These are phyloP conservation scores for Gonioctena quinquepunctata DNA, from an alignment of 1,140 invertebrate species.

Conservation along the genomic window DNA sequence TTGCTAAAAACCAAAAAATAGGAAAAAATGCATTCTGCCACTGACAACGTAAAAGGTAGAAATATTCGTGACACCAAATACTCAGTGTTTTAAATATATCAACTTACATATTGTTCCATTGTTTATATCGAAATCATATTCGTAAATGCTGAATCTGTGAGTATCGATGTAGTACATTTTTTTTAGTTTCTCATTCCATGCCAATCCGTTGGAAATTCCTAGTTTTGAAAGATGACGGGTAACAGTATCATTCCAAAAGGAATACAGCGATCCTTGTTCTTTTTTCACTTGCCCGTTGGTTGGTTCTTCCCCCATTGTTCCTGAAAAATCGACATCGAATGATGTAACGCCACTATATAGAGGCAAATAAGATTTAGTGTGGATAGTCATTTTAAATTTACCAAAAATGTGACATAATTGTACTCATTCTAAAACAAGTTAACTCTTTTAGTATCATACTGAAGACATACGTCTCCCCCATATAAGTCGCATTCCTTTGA, in stretches of 20 bases:
- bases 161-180: constrained; percentile 79
- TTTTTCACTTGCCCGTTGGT: constrained; percentile 19
- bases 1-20: constrained; percentile 33
- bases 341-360: too few species aligned
- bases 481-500: too few species aligned
- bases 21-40: too few species aligned
- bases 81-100: not conserved
- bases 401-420: too few species aligned
- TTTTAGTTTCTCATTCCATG: constrained; percentile 71
- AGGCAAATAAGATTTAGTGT: too few species aligned
- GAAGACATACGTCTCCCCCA: too few species aligned
- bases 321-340: too few species aligned
- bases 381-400: too few species aligned
- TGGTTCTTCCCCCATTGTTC: constrained; percentile 39
- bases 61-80: not conserved
- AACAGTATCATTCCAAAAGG: constrained; percentile 22
- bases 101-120: constrained; percentile 68
- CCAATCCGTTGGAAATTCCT: constrained; percentile 79
- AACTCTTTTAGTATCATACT: too few species aligned
- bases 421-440: too few species aligned
- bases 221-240: constrained; percentile 56
- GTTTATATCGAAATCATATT: constrained; percentile 75
- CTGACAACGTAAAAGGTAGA: constrained; percentile 2
- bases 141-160: constrained; percentile 64
- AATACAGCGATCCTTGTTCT: constrained; percentile 37